Base-by-base conservation (phyloP, 2,888 invertebrate species). In the Eustalomyia histrio region DNA sequence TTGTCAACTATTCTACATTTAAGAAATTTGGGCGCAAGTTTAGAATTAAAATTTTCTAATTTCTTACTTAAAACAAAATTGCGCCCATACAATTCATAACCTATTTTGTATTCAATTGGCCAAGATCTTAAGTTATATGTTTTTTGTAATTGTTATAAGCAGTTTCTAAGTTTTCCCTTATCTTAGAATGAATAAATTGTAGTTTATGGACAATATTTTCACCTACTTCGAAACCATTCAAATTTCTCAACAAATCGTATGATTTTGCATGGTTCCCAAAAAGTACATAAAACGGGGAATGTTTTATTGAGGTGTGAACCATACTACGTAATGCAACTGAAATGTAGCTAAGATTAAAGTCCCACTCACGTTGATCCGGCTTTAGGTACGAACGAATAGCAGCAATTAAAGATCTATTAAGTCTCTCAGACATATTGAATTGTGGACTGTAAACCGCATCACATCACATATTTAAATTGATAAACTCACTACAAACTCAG, bases 171-270 rank as follows among this genome's bases (percentile, higher is more conserved):
- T 61, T 61, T 43, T 61, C 39, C 2, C 6, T 58, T 0, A 35
- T 35, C 16, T 35, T 29, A 9, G 35, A 9, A n/a, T 16, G 29
- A 16, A 58, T 58, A n/a, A 58, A 6, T 33, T 16, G 10, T 2
- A 58, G 33, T 9, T 35, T 58, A 17, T 58, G 8, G 12, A 33
- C 8, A 8, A 61, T 53, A 53, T 17, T 16, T 1, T 58, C 58
- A 17, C 35, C 58, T 12, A 71, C 60, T n/a, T 71, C 71, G 1
- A 76, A 14, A 0, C n/a, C n/a, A 47, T 58, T 65, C 14, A 76
- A 8, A 16, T 71, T 76, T 33, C 57, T 24, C 47, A 76, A 52
- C 4, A 76, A 29, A 10, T 64, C 69, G 21, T 76, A 76, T 18
- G 52, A 17, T 14, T 33, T 21, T n/a, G 47, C 63, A 24, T 64